Conservation (phyloP, 2,888 invertebrate genomes). For the Hetaerina titia region DNA sequence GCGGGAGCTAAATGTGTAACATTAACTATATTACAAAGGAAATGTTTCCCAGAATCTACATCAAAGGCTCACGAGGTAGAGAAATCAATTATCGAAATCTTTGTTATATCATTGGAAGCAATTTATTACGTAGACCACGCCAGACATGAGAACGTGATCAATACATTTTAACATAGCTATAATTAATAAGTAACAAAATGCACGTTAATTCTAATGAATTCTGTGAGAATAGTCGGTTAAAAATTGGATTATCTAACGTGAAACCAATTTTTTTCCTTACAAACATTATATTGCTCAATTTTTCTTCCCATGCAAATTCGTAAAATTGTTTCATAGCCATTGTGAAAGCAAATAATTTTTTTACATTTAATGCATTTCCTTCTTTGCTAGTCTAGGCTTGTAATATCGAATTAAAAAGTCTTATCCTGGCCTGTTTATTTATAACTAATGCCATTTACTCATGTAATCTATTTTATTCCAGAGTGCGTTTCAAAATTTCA, state of each 20-base stretch:
- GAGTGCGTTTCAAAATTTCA: too few species aligned
- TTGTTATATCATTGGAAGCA: constrained; percentile 4
- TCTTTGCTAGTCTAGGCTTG: too few species aligned
- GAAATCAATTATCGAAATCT: constrained; percentile 18
- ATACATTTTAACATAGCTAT: not conserved
- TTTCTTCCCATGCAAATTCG: too few species aligned
- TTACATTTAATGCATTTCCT: too few species aligned
- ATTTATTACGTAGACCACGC: not conserved
- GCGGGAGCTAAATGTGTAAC: not conserved
- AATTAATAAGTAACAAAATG: not conserved
- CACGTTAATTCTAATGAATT: not conserved
- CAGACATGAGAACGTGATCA: not conserved
- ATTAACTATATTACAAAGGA: not conserved
- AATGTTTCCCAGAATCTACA: not conserved
- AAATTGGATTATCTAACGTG: not conserved
- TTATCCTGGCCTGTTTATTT: too few species aligned
- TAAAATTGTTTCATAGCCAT: too few species aligned
- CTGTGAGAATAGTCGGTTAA: not conserved
- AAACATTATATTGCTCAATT: not conserved
- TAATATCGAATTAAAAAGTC: too few species aligned
- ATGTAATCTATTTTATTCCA: too few species aligned
- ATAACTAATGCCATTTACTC: too few species aligned
- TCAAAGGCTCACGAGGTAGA: not conserved
- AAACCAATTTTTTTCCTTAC: not conserved
- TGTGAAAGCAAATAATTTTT: too few species aligned